A percentile compares a stretch with the other conserved stretches of the same genome.
phyloP scores from a whole-genome alignment of 2,113 vertebrate genomes.

The Mastomys natalensis region DNA sequence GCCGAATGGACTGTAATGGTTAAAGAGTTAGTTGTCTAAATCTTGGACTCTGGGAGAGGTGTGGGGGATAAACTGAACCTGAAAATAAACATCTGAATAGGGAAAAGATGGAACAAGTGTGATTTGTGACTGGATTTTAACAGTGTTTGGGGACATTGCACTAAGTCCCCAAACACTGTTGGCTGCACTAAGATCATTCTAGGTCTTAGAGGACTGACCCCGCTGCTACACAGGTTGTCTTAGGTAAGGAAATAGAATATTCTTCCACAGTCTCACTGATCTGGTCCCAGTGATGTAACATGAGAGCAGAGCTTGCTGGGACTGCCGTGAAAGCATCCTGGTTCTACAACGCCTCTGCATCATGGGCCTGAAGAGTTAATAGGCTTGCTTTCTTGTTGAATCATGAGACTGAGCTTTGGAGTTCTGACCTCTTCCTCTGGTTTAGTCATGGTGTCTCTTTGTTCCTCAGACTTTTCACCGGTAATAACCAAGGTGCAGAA shows the following conservation, averaged over 20 bases:
- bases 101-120: neutral
- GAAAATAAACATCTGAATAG: neutral
- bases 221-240: neutral
- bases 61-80: neutral
- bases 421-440: neutral
- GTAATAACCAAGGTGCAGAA: neutral
- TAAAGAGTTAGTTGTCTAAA: conserved; percentile 6
- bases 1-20: neutral
- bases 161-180: neutral
- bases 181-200: neutral
- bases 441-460: neutral
- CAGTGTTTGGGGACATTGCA: neutral
- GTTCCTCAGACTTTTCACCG: neutral
- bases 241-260: neutral
- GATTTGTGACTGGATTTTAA: neutral
- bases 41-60: neutral
- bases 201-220: neutral
- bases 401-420: conserved; percentile 31
- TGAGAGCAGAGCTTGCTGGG: neutral
- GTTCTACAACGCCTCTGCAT: neutral
- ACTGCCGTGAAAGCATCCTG: neutral
- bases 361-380: neutral
- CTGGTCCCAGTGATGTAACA: neutral
- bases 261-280: conserved; percentile 13
- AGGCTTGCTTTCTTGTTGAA: conserved; percentile 49